Evolutionary conservation across 1,140 invertebrate genomes (phyloP).

Genomic region (Ctenoplectra terminalis): DNA sequence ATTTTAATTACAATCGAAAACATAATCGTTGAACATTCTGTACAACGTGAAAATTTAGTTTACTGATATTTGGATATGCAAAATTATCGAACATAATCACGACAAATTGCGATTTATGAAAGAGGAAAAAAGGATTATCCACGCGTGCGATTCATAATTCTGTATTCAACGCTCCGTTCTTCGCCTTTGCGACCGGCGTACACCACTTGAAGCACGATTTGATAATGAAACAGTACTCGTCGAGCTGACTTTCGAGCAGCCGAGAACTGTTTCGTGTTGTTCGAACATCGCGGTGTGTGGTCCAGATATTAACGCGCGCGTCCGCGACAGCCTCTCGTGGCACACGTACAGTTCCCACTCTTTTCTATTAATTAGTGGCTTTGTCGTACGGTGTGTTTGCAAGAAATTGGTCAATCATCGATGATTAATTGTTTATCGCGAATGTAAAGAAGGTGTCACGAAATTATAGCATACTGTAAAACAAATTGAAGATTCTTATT

Average conservation of each 20-base stretch:
- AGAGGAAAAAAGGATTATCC: too few relatives aligned
- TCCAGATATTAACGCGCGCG: slow-evolving; percentile 32
- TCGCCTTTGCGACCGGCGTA: slow-evolving; percentile 30
- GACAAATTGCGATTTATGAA: too few relatives aligned
- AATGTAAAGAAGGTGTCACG: too few relatives aligned
- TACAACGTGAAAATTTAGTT: too few relatives aligned
- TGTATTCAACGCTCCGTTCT: slow-evolving; percentile 28
- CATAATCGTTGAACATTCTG: too few relatives aligned
- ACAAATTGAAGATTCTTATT: neutral
- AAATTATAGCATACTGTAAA: neutral
- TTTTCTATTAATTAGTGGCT: slow-evolving; percentile 34
- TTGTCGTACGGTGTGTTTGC: neutral
- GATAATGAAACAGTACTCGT: slow-evolving; percentile 64
- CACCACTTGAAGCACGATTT: slow-evolving; percentile 61
- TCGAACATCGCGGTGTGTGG: slow-evolving; percentile 11
- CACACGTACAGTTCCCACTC: neutral
- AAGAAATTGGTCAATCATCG: slow-evolving; percentile 23
- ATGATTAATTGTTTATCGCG: slow-evolving; percentile 20
- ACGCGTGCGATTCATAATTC: neutral
- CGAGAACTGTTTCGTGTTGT: slow-evolving; percentile 38
- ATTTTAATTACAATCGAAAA: too few relatives aligned
- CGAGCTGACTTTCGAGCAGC: slow-evolving; percentile 50
- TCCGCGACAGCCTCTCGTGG: neutral
- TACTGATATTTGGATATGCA: too few relatives aligned
- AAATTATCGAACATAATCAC: too few relatives aligned